Conservation (phyloP, 2,888 invertebrate species). For the Brachynemurus nebulosus region DNA sequence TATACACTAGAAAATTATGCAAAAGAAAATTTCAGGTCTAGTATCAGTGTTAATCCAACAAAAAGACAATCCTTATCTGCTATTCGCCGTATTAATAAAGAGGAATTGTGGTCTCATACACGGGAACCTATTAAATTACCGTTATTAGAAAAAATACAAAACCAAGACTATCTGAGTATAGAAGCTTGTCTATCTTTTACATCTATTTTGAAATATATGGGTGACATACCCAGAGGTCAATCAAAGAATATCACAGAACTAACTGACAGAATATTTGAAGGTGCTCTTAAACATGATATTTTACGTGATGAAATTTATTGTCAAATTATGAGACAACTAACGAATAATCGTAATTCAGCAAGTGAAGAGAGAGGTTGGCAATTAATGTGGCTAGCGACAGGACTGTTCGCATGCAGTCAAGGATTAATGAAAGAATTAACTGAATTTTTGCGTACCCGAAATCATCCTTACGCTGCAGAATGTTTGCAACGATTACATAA, state of each 20-base stretch:
- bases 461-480: constrained; percentile 63
- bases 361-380: constrained; percentile 94
- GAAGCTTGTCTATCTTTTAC: constrained; percentile 61
- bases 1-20: constrained; percentile 77
- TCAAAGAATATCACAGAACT: constrained; percentile 61
- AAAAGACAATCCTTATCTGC: constrained; percentile 50
- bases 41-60: constrained; percentile 27
- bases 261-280: constrained; percentile 73
- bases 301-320: constrained; percentile 86
- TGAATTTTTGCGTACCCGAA: constrained; percentile 59
- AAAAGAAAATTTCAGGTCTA: constrained; percentile 59
- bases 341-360: constrained; percentile 65
- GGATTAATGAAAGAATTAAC: constrained; percentile 59
- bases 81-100: constrained; percentile 46
- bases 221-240: constrained; percentile 75
- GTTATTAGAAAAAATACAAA: constrained; percentile 57
- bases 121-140: constrained; percentile 74
- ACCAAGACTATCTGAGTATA: constrained; percentile 54
- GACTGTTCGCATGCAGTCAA: constrained; percentile 69
- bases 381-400: constrained; percentile 80
- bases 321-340: constrained; percentile 88
- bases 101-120: constrained; percentile 71
- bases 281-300: constrained; percentile 56
- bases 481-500: constrained; percentile 69
- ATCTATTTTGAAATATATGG: constrained; percentile 76